Percentiles rank a stretch among this genome's conserved stretches.
These are phyloP conservation scores for Leucophenga montana DNA, from an alignment of 2,888 invertebrate species.

Conservation along the genomic window DNA sequence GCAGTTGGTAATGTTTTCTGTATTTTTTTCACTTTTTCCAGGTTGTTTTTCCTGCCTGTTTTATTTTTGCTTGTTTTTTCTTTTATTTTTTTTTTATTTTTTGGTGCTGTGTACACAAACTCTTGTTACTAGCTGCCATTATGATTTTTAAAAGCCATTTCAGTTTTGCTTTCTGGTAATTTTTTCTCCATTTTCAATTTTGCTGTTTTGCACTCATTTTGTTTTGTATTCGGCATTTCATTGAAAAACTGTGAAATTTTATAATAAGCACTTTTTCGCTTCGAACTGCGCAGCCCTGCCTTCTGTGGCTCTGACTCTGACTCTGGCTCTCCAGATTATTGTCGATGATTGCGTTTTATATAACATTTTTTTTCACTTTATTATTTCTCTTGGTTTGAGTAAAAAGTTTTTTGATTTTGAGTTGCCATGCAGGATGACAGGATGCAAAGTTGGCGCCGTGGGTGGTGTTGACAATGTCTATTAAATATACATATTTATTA, in stretches of 20 bases:
- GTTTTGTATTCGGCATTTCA: constrained; percentile 48
- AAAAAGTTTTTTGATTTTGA: constrained; percentile 25
- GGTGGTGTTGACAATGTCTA: constrained; percentile 14
- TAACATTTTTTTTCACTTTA: constrained; percentile 43
- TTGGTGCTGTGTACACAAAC: constrained; percentile 59
- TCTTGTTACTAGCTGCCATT: constrained; percentile 72
- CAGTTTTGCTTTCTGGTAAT: constrained; percentile 36
- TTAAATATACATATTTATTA: constrained; percentile 20
- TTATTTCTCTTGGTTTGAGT: constrained; percentile 1
- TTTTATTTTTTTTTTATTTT: constrained; percentile 32
- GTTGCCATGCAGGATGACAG: constrained; percentile 17
- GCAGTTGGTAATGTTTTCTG: constrained; percentile 28
- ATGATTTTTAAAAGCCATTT: constrained; percentile 72
- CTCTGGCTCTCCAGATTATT: constrained; percentile 63
- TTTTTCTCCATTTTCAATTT: constrained; percentile 34
- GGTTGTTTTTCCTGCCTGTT: constrained; percentile 45
- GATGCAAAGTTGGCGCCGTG: neutral
- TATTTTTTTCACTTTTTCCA: constrained; percentile 15
- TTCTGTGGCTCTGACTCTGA: constrained; percentile 14
- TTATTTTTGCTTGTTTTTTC: too few species aligned
- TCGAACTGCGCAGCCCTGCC: constrained; percentile 16
- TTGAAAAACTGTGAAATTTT: constrained; percentile 70
- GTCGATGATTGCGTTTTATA: constrained; percentile 70
- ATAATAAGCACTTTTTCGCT: constrained; percentile 68
- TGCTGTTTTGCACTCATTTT: constrained; percentile 33